Percentiles rank a stretch among this genome's conserved stretches.
These are phyloP conservation scores for Trinectes maculatus DNA, from an alignment of 2,113 vertebrate genomes.

Conservation along the genomic window DNA sequence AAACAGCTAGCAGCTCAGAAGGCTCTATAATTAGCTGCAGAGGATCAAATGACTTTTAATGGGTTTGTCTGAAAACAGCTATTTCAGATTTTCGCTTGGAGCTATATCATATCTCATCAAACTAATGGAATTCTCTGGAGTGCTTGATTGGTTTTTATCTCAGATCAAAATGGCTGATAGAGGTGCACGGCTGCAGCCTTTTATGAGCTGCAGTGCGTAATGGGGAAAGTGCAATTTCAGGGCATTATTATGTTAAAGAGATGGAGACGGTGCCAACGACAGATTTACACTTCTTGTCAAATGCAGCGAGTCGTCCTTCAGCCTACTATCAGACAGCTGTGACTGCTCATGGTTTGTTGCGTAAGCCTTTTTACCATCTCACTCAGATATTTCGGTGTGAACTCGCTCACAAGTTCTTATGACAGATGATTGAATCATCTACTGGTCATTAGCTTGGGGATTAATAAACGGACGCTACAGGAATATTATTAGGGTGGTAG, in stretches of 20 bases:
- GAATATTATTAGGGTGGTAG: slow-evolving; percentile 47
- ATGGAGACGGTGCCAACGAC: background rate
- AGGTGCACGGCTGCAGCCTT: slow-evolving; percentile 44
- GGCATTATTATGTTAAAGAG: slow-evolving; percentile 15
- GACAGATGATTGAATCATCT: slow-evolving; percentile 45
- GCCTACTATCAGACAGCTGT: background rate
- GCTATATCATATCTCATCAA: slow-evolving; percentile 74
- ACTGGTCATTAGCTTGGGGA: slow-evolving; percentile 42
- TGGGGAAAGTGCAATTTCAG: slow-evolving; percentile 19
- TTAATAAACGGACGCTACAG: slow-evolving; percentile 39
- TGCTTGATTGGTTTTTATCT: slow-evolving; percentile 72
- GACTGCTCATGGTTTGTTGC: background rate
- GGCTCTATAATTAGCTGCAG: slow-evolving; percentile 76
- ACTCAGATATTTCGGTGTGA: slow-evolving; percentile 8
- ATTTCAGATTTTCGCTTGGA: slow-evolving; percentile 68
- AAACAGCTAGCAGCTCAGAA: slow-evolving; percentile 46
- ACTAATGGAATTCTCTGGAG: slow-evolving; percentile 70
- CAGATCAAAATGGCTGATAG: slow-evolving; percentile 60
- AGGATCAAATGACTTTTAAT: slow-evolving; percentile 77
- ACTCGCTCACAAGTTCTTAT: slow-evolving; percentile 28
- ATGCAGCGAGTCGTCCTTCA: slow-evolving; percentile 15
- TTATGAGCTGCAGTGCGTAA: slow-evolving; percentile 24
- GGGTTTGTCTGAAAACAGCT: slow-evolving; percentile 75
- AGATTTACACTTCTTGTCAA: slow-evolving; percentile 14
- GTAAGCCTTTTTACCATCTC: slow-evolving; percentile 1